These are phyloP conservation scores for Anoplolepis gracilipes DNA, from an alignment of 1,140 invertebrate genomes.

Conservation along the genomic window DNA sequence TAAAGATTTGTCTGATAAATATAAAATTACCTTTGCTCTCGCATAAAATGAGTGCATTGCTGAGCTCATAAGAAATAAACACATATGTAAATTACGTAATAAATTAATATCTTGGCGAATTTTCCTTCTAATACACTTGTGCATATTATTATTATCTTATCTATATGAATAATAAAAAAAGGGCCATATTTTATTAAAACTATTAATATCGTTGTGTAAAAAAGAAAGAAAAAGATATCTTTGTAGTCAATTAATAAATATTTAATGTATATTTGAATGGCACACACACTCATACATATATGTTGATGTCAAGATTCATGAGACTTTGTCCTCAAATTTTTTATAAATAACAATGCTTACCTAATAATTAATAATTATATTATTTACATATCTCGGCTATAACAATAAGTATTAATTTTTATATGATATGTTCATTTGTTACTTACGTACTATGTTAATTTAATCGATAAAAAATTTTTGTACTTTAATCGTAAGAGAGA, in stretches of 20 bases:
- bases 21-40: conserved; percentile 23
- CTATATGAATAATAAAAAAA: background rate
- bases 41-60: background rate
- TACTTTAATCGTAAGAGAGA: too few relatives aligned
- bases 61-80: background rate
- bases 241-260: too few relatives aligned
- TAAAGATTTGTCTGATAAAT: conserved; percentile 25
- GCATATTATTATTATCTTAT: background rate
- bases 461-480: too few relatives aligned
- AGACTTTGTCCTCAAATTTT: too few relatives aligned
- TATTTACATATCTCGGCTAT: too few relatives aligned
- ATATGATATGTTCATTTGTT: too few relatives aligned
- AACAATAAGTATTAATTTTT: too few relatives aligned
- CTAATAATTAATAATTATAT: too few relatives aligned
- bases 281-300: background rate
- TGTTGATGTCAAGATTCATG: too few relatives aligned
- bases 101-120: background rate
- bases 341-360: too few relatives aligned
- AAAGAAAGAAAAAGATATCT: background rate
- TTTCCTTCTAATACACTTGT: background rate
- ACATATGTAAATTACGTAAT: background rate
- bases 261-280: too few relatives aligned
- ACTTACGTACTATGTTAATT: too few relatives aligned
- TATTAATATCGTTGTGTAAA: background rate
- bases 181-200: background rate